Evolutionary conservation across 2,113 vertebrate species (phyloP).

Genomic region (Xyliphius kryptos): DNA sequence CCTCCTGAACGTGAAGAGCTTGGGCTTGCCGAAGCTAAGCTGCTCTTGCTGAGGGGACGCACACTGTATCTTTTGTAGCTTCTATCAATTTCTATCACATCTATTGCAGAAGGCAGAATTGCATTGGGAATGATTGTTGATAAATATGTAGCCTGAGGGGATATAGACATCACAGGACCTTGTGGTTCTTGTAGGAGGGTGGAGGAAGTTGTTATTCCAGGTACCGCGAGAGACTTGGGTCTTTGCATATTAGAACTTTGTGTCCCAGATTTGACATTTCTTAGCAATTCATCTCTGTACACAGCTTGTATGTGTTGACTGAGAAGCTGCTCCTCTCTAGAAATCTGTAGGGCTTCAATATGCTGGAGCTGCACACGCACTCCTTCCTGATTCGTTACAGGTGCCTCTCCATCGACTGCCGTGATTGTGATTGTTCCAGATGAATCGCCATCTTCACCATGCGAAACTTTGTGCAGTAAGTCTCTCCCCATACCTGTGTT

Average conservation of each 20-base stretch:
- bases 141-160: conserved; percentile 91
- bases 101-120: conserved; percentile 79
- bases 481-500: conserved; percentile 55
- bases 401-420: conserved; percentile 72
- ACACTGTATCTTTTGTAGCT: conserved; percentile 62
- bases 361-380: conserved; percentile 73
- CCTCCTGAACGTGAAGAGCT: conserved; percentile 68
- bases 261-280: conserved; percentile 60
- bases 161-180: conserved; percentile 91
- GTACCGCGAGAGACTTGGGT: conserved; percentile 86
- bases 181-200: conserved; percentile 69
- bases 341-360: conserved; percentile 61
- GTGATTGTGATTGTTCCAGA: conserved; percentile 68
- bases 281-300: conserved; percentile 69
- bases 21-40: conserved; percentile 77
- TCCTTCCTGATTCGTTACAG: conserved; percentile 49
- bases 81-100: conserved; percentile 81
- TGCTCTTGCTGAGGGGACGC: conserved; percentile 79
- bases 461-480: conserved; percentile 52
- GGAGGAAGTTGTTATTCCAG: conserved; percentile 71
- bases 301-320: conserved; percentile 70
- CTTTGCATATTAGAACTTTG: conserved; percentile 63
- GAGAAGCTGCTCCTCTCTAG: conserved; percentile 58
- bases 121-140: conserved; percentile 96
- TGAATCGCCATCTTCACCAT: conserved; percentile 48